A percentile compares a stretch with the other conserved stretches of the same genome.
Evolutionary conservation across 2,113 vertebrate species (phyloP).

Genomic region (Hippocampus mohnikei): DNA sequence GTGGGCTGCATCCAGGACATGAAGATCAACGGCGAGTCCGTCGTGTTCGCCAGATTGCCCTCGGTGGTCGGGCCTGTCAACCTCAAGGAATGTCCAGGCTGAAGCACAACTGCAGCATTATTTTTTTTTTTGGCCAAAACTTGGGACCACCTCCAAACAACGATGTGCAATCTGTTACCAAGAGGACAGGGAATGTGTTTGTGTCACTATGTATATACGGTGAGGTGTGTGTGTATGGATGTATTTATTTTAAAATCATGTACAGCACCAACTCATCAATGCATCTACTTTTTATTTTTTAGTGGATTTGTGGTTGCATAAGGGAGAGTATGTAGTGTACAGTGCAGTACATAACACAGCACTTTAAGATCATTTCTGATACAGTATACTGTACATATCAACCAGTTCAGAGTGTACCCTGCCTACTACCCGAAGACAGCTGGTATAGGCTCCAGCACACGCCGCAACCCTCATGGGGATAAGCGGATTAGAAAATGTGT

Average conservation of each 20-base stretch:
- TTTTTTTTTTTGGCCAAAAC: constrained; percentile 18
- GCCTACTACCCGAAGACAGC: no score
- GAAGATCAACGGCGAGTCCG: constrained; percentile 70
- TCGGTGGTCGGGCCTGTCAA: constrained; percentile 78
- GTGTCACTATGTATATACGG: constrained; percentile 23
- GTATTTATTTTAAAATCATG: constrained; percentile 68
- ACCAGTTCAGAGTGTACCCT: no score
- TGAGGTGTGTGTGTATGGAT: constrained; percentile 17
- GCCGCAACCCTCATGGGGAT: no score
- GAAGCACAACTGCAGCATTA: constrained; percentile 21
- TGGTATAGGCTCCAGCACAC: no score
- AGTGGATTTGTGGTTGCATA: background rate
- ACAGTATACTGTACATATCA: background rate
- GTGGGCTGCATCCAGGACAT: constrained; percentile 83
- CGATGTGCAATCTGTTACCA: constrained; percentile 63
- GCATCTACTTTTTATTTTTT: constrained; percentile 18
- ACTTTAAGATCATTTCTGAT: constrained; percentile 45
- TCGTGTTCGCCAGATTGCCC: constrained; percentile 71
- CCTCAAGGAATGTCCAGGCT: constrained; percentile 82
- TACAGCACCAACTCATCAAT: constrained; percentile 28
- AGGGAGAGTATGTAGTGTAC: constrained; percentile 32
- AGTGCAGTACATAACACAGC: constrained; percentile 42
- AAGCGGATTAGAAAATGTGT: no score
- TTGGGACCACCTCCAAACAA: constrained; percentile 58
- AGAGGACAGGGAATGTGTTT: constrained; percentile 61